Evolutionary conservation across 2,888 invertebrate genomes (phyloP).

Genomic region (Dendrolimus houi): DNA sequence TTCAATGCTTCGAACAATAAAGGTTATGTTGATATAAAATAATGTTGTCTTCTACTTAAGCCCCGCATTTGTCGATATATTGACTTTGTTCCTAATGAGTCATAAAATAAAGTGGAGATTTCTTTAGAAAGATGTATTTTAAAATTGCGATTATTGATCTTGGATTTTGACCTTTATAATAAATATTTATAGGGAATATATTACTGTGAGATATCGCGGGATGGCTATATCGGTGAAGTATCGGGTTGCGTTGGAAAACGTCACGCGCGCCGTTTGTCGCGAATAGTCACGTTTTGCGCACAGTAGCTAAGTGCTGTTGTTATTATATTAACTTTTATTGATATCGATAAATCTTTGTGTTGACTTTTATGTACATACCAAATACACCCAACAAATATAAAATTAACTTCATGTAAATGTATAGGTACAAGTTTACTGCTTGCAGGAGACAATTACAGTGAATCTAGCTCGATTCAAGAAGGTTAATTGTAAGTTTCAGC

Average conservation of each 20-base stretch:
- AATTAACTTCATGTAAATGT: too few species aligned
- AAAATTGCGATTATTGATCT: constrained; percentile 6
- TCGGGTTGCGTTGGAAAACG: constrained; percentile 52
- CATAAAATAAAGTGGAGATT: constrained; percentile 11
- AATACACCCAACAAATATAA: too few species aligned
- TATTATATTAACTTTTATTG: constrained; percentile 18
- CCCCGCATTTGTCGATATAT: background rate
- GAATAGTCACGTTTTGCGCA: constrained; percentile 58
- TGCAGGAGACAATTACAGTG: too few species aligned
- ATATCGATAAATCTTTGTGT: constrained; percentile 28
- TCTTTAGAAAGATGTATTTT: constrained; percentile 13
- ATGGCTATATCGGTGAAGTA: constrained; percentile 45
- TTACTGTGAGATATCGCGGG: constrained; percentile 16
- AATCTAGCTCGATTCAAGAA: too few species aligned
- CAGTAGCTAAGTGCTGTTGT: constrained; percentile 53
- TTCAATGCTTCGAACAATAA: background rate
- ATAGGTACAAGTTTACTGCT: too few species aligned
- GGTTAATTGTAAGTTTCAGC: too few species aligned
- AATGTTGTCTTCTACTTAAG: background rate
- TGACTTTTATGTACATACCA: background rate
- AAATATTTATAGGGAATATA: constrained; percentile 19
- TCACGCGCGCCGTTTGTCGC: constrained; percentile 69
- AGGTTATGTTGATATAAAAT: constrained; percentile 5
- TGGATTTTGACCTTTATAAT: constrained; percentile 11
- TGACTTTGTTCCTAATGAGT: background rate